Conservation (phyloP, 2,797 vertebrate species). For the Thaleichthys pacificus region DNA sequence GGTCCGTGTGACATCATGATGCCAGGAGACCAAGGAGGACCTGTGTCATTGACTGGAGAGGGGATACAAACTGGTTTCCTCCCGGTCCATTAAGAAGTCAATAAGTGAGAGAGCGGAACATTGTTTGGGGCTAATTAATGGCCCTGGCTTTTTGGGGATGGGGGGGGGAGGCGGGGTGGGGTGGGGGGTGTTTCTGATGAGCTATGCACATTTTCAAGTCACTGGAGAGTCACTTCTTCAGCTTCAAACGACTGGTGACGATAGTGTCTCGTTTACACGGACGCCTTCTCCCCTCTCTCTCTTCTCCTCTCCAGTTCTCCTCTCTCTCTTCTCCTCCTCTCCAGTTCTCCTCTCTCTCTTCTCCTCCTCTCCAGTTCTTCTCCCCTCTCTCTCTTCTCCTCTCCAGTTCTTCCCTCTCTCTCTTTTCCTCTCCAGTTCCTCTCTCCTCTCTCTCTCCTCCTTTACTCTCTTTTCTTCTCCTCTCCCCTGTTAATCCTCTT, state of each 20-base stretch:
- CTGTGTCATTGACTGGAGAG: constrained; percentile 72
- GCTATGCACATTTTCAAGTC: constrained; percentile 68
- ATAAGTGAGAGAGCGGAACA: constrained; percentile 72
- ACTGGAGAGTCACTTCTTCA: constrained; percentile 60
- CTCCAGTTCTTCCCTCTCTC: too few species aligned
- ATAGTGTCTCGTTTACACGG: constrained; percentile 10
- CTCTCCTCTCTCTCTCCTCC: too few species aligned
- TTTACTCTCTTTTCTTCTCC: too few species aligned
- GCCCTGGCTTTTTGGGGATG: constrained; percentile 62
- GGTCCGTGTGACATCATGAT: constrained; percentile 74
- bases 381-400: too few species aligned
- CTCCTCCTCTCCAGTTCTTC: too few species aligned
- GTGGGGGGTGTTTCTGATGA: constrained; percentile 57
- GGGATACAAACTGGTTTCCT: constrained; percentile 75
- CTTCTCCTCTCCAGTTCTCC: too few species aligned
- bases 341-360: too few species aligned
- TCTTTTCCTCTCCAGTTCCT: too few species aligned
- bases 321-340: too few species aligned
- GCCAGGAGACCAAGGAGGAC: constrained; percentile 63
- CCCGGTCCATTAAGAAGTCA: constrained; percentile 80
- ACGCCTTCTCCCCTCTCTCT: neutral
- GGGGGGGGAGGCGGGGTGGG: constrained; percentile 21
- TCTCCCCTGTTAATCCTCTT: too few species aligned
- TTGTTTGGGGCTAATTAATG: constrained; percentile 81
- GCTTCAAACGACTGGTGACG: constrained; percentile 26